phyloP scores from a whole-genome alignment of 2,113 vertebrate genomes.

The Pogona vitticeps region DNA sequence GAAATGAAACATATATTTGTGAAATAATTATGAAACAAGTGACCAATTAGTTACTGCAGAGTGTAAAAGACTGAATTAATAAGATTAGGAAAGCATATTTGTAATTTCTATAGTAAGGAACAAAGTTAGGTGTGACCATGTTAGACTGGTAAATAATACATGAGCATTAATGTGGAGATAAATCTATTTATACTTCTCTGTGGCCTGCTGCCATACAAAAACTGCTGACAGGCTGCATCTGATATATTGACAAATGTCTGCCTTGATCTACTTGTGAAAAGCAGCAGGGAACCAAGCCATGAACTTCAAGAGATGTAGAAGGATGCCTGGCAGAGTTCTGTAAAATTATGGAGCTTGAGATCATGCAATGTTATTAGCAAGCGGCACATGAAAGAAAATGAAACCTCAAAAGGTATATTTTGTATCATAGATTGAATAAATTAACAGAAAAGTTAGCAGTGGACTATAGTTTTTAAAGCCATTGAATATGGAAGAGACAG shows the following conservation, averaged over 20 bases:
- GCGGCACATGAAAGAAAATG: neutral
- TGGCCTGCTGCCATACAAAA: neutral
- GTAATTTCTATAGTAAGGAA: neutral
- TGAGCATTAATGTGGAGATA: neutral
- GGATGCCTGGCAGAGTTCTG: neutral
- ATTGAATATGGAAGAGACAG: too few species aligned
- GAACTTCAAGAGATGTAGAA: neutral
- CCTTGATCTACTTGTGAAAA: neutral
- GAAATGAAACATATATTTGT: neutral
- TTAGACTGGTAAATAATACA: conserved; percentile 4
- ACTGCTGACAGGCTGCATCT: neutral
- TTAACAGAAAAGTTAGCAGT: neutral
- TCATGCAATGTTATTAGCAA: neutral
- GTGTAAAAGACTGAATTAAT: neutral
- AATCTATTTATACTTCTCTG: neutral
- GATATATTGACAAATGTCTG: neutral
- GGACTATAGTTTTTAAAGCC: too few species aligned
- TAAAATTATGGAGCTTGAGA: neutral
- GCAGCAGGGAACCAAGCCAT: too few species aligned
- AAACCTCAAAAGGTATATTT: neutral
- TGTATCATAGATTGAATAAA: neutral
- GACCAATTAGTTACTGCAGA: neutral
- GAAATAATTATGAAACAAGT: neutral
- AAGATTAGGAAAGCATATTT: neutral
- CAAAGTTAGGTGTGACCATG: neutral